These are phyloP conservation scores for Psammodynastes pulverulentus DNA, from an alignment of 2,113 vertebrate genomes.

Conservation along the genomic window DNA sequence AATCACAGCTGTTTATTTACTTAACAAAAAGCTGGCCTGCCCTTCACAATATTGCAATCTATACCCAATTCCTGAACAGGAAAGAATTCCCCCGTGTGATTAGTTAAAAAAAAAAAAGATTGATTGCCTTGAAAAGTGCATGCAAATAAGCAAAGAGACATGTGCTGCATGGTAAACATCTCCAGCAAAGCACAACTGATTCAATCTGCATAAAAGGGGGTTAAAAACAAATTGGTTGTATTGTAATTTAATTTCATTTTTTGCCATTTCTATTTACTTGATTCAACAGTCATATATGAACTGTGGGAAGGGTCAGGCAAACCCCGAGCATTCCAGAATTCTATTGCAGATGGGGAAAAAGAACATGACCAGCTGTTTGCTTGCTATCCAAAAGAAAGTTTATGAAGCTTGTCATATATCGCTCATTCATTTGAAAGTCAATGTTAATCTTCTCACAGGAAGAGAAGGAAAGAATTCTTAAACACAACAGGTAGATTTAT, in stretches of 20 bases:
- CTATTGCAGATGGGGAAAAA: background rate
- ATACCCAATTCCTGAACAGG: background rate
- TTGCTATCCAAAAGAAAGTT: slow-evolving; percentile 30
- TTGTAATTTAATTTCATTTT: slow-evolving; percentile 37
- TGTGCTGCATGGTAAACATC: slow-evolving; percentile 26
- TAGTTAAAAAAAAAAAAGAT: slow-evolving; percentile 13
- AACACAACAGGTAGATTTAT: background rate
- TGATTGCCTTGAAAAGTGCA: slow-evolving; percentile 31
- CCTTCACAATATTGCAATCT: slow-evolving; percentile 22
- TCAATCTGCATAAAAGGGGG: slow-evolving; percentile 3
- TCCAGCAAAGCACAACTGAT: slow-evolving; percentile 1
- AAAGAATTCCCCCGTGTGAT: slow-evolving; percentile 3
- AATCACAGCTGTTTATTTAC: slow-evolving; percentile 3
- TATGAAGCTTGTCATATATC: slow-evolving; percentile 23
- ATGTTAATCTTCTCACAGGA: slow-evolving; percentile 10
- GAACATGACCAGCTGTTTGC: slow-evolving; percentile 21
- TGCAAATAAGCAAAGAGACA: slow-evolving; percentile 24
- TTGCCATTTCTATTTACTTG: slow-evolving; percentile 22
- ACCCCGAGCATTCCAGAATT: slow-evolving; percentile 13
- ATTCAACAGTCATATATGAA: background rate
- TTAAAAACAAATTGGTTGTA: slow-evolving; percentile 7
- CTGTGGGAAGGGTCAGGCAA: background rate
- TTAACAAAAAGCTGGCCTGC: slow-evolving; percentile 2
- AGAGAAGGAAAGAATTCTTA: slow-evolving; percentile 13
- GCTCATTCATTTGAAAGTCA: slow-evolving; percentile 31